phyloP scores from a whole-genome alignment of 2,113 vertebrate genomes.

The Crotalus horridus region DNA sequence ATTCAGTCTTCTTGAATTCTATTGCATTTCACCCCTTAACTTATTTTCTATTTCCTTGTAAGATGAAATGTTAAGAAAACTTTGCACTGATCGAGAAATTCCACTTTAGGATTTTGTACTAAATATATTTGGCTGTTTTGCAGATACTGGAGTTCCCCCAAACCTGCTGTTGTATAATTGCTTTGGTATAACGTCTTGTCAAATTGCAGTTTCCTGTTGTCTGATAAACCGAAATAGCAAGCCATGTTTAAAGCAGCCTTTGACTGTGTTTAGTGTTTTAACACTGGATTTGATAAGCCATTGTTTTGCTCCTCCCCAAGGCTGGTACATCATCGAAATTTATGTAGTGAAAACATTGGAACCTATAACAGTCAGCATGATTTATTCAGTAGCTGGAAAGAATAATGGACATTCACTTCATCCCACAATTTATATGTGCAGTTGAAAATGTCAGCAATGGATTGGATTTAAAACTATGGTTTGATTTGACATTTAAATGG shows the following conservation, averaged over 20 bases:
- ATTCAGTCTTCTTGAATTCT: background rate
- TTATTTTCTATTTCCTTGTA: background rate
- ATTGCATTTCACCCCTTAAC: background rate
- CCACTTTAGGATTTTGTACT: background rate
- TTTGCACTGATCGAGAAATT: no score
- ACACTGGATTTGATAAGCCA: background rate
- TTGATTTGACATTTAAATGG: background rate
- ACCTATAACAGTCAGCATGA: background rate
- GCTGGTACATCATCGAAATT: background rate
- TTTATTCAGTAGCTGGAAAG: background rate
- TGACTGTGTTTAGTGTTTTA: background rate
- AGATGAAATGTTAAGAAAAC: background rate
- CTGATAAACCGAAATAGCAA: background rate
- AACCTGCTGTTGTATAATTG: background rate
- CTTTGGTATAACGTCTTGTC: background rate
- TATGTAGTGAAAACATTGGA: background rate
- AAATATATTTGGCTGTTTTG: background rate
- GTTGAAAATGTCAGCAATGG: background rate
- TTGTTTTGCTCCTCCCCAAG: background rate
- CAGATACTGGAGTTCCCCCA: background rate
- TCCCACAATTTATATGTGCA: background rate
- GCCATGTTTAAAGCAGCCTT: background rate
- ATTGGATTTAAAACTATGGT: background rate
- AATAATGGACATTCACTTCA: background rate
- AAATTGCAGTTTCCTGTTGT: background rate